Evolutionary conservation across 2,888 invertebrate genomes (phyloP).

Genomic region (Tuta absoluta): DNA sequence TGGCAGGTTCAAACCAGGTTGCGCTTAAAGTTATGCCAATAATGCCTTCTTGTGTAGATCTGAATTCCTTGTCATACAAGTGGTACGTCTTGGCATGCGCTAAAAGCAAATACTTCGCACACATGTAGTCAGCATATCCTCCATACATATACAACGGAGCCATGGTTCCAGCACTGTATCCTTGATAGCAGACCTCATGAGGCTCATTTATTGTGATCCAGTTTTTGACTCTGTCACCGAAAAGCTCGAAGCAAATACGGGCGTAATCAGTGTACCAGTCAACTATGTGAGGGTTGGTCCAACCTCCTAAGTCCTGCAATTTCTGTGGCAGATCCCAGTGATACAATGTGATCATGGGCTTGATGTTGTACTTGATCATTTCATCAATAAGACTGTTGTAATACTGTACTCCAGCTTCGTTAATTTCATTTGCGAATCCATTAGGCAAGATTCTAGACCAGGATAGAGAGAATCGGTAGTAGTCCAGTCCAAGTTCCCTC

Average conservation of each 20-base stretch:
- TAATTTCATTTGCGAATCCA: slow-evolving; percentile 67
- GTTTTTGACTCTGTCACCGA: slow-evolving; percentile 67
- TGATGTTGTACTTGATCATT: slow-evolving; percentile 75
- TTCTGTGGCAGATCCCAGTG: slow-evolving; percentile 69
- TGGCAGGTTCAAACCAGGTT: slow-evolving; percentile 70
- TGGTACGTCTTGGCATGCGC: slow-evolving; percentile 76
- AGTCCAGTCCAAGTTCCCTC: slow-evolving; percentile 54
- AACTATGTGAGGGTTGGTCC: slow-evolving; percentile 58
- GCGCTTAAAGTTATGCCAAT: slow-evolving; percentile 76
- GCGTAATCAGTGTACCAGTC: slow-evolving; percentile 68
- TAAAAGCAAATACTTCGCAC: slow-evolving; percentile 65
- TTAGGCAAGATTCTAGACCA: slow-evolving; percentile 81
- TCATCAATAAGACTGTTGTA: slow-evolving; percentile 82
- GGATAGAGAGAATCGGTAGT: slow-evolving; percentile 73
- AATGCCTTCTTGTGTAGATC: slow-evolving; percentile 54
- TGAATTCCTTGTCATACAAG: slow-evolving; percentile 55
- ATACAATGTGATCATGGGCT: slow-evolving; percentile 75
- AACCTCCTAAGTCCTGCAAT: slow-evolving; percentile 73
- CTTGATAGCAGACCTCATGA: slow-evolving; percentile 49
- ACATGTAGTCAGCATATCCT: slow-evolving; percentile 68
- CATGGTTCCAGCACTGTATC: slow-evolving; percentile 57
- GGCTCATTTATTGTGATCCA: slow-evolving; percentile 83
- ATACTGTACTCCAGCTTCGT: slow-evolving; percentile 76
- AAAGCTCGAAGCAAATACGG: slow-evolving; percentile 53
- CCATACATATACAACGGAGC: slow-evolving; percentile 54